Evolutionary conservation across 2,113 vertebrate species (phyloP).

Genomic region (Machaerirhynchus nigripectus): DNA sequence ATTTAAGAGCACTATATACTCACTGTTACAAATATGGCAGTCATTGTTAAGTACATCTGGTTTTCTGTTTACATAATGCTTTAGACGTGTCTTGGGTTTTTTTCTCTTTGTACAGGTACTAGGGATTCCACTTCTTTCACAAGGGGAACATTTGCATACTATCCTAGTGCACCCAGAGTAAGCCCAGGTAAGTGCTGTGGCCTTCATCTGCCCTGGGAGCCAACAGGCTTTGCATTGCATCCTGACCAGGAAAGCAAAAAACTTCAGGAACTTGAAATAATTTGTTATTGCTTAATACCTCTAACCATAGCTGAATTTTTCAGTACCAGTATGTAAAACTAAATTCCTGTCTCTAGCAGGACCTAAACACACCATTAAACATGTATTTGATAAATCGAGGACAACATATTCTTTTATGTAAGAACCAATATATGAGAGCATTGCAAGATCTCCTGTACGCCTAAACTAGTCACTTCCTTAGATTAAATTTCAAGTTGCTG

Average conservation of each 20-base stretch:
- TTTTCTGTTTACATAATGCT: background rate
- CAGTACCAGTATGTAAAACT: background rate
- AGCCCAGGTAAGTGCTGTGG: constrained; percentile 21
- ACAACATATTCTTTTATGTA: background rate
- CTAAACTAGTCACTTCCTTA: background rate
- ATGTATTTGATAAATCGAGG: background rate
- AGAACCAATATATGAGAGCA: background rate
- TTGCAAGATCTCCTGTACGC: background rate
- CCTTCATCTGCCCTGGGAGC: background rate
- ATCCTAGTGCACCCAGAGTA: background rate
- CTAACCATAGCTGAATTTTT: background rate
- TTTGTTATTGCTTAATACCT: background rate
- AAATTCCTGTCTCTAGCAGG: background rate
- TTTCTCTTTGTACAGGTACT: constrained; percentile 11
- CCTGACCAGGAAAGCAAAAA: background rate
- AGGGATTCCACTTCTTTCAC: background rate
- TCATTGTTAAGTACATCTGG: background rate
- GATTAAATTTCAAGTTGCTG: background rate
- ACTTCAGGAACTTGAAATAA: background rate
- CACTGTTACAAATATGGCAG: background rate
- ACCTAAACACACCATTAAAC: background rate
- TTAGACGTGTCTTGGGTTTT: background rate
- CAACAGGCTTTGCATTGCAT: background rate
- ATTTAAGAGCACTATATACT: background rate
- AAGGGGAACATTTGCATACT: background rate